Evolutionary conservation across 2,113 vertebrate species (phyloP), one percentile per base, ranked within the genome.

Genomic region (Ciconia boyciana): DNA sequence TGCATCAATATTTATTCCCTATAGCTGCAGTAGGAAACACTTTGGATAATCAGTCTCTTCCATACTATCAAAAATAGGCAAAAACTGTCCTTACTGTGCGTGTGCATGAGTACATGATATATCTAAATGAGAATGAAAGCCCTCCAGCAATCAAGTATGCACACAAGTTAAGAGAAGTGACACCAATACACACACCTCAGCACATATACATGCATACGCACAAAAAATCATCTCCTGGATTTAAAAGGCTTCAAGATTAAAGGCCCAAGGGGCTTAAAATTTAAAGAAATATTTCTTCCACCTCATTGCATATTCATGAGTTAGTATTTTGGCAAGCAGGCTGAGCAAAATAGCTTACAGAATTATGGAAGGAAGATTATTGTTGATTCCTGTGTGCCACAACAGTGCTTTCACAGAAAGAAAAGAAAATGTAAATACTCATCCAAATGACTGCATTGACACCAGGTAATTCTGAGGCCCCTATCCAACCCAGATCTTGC

Each of bases 211-310:
- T 97, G 96, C 95, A 85, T 43, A 72, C 6, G 3, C 96, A 95
- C 93, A 96, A 90, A 96, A 96, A 89, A 89, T 99, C 98, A 66
- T 99, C 98, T 97, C 97, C 98, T 92, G 98, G 98, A 34, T 99
- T 99, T 95, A 99, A 98, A 98, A 98, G 96, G 71, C 98, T 99
- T 41, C 98, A 98, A 97, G 98, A 99, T 96, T 97, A 87, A 89
- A 96, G 83, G 93, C 95, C 94, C 89, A 95, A 87, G 83, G 94
- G 96, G 97, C 87, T 97, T 97, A 39, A 98, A 94, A 82, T 97
- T 98, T 64, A 98, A 99, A 95, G 98, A 99, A 71, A 84, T 99
- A 54, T 98, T 99, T 76, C 94, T 97, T 64, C 96, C 98, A 85
- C 97, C 66, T 95, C 93, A 93, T 95, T 94, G 94, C 86, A 98